Conservation (phyloP, 2,888 invertebrate species). For the Tenthredo notha region DNA sequence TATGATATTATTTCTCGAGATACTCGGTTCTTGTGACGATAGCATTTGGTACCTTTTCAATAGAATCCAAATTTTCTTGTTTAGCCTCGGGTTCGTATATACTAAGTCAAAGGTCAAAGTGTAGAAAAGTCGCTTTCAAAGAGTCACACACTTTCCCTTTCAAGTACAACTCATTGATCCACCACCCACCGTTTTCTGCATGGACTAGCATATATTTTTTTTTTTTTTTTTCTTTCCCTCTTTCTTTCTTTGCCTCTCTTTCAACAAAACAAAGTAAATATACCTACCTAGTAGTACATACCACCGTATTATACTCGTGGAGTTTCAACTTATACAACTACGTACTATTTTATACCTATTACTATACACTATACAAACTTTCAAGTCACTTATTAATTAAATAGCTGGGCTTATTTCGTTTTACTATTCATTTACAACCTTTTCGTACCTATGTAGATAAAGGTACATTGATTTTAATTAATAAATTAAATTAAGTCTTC, state of each 20-base stretch:
- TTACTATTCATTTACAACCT: not conserved
- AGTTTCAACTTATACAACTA: not conserved
- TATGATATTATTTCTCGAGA: not conserved
- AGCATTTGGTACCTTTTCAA: not conserved
- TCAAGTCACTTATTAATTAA: not conserved
- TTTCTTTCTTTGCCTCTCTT: not conserved
- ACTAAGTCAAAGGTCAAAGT: conserved; percentile 31
- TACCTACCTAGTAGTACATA: not conserved
- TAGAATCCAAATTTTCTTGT: not conserved
- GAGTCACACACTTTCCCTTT: not conserved
- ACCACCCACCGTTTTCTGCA: not conserved
- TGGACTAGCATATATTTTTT: conserved; percentile 12
- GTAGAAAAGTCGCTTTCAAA: not conserved
- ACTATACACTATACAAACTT: conserved; percentile 17
- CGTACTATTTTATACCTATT: not conserved
- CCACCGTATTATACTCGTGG: not conserved
- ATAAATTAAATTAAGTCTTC: conserved; percentile 3
- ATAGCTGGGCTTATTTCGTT: not conserved
- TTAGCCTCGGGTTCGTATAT: not conserved
- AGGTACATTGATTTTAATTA: not conserved
- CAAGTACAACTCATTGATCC: conserved; percentile 35
- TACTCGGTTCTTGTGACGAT: not conserved
- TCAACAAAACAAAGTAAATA: not conserved
- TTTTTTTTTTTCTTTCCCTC: too few relatives aligned
- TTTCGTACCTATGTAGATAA: not conserved